A percentile compares a stretch with the other conserved stretches of the same genome.
phyloP scores from a whole-genome alignment of 2,113 vertebrate species.

The Shinisaurus crocodilurus region DNA sequence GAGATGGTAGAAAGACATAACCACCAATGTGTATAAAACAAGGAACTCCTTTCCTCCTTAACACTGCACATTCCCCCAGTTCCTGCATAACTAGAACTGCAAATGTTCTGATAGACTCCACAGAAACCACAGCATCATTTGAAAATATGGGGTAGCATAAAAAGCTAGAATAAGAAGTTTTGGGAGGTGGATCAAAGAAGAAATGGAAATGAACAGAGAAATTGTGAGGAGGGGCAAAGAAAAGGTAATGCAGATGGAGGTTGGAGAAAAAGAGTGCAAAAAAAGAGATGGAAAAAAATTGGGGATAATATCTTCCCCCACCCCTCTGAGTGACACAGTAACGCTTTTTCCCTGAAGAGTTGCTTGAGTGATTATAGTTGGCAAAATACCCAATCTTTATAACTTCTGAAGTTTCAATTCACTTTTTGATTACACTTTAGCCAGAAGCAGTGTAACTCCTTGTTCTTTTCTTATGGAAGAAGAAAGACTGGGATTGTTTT shows the following conservation, averaged over 20 bases:
- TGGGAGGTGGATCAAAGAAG: not conserved
- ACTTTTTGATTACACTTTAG: conserved; percentile 16
- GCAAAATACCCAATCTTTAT: not conserved
- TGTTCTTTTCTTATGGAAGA: not conserved
- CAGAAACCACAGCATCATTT: not conserved
- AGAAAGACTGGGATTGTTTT: conserved; percentile 14
- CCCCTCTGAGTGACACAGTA: not conserved
- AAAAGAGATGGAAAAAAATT: not conserved
- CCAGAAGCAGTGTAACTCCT: conserved; percentile 13
- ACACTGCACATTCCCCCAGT: not conserved
- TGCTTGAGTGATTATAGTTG: not conserved
- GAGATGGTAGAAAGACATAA: not conserved
- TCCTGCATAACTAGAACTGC: not conserved
- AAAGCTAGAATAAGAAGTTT: not conserved
- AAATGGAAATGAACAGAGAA: not conserved
- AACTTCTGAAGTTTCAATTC: not conserved
- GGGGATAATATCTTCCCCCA: not conserved
- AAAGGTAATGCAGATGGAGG: not conserved
- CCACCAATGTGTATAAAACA: no score
- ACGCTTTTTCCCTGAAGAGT: not conserved
- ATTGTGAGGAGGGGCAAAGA: not conserved
- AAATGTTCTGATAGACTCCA: not conserved
- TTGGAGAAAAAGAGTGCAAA: not conserved
- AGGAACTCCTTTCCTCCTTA: no score
- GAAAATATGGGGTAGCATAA: not conserved